Base-by-base conservation (phyloP, 2,888 invertebrate genomes). In the Pterobdella sp. region DNA sequence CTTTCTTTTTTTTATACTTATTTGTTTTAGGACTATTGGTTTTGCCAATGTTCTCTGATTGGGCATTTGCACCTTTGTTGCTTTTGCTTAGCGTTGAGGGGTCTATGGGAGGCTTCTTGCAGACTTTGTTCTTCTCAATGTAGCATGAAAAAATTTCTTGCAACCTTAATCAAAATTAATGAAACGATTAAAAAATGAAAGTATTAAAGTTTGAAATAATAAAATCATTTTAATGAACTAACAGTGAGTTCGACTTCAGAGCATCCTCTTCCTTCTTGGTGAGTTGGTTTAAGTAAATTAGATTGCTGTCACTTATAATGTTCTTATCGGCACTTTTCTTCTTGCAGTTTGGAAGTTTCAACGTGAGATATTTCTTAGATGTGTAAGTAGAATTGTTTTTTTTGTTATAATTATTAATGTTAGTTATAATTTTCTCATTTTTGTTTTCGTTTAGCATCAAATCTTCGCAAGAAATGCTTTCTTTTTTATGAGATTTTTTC, bases 1-100 rank as follows among this genome's bases (percentile, higher is more conserved):
- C 83, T 76, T 81, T 82, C 75, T 75, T 74, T 18, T 63, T 73
- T 18, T 73, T 68, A 14, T n/a, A 10, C 4, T 26, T 56, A 32
- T 52, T 56, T 18, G 34, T 31, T 22, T 68, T 68, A 3, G 7
- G 2, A 3, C 32, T 18, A 4, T 42, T 29, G 29, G 10, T 7
- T 3, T 37, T 35, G 36, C 36, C n/a, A 26, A n/a, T 35, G 4
- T 64, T 37, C 36, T 1, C 32, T 63, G 29, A 32, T 31, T 10
- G 31, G 70, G 10, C 32, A n/a, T 70, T 60, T 7, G 1, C 14
- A 31, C 34, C 22, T 52, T 70, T 56, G 32, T 31, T 29, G 26
- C 32, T 49, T 18, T 29, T 66, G 36, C 18, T 2, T 32, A 66
- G 36, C 14, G 34, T 32, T 7, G 29, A 64, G n/a, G 31, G 31